Percentiles rank a stretch among this genome's conserved stretches.
These are phyloP conservation scores for Druon quercuslanigerum DNA, from an alignment of 1,140 invertebrate genomes.

Conservation along the genomic window DNA sequence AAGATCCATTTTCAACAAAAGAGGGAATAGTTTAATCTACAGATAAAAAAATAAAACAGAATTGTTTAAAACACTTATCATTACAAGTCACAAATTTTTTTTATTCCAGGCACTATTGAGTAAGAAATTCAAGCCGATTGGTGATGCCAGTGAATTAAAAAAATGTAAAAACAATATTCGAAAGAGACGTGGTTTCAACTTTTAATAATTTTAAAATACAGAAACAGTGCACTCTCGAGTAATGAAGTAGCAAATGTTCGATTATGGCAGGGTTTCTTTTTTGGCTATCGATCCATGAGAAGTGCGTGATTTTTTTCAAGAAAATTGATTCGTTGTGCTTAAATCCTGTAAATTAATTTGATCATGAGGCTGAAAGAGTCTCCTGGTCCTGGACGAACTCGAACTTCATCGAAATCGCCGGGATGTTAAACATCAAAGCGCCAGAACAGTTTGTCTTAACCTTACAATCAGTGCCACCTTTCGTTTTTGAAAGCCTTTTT, in stretches of 20 bases:
- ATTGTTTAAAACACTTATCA: no score
- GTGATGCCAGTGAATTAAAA: no score
- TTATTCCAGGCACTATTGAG: no score
- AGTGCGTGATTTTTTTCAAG: not conserved
- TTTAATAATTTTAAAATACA: no score
- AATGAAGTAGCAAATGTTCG: not conserved
- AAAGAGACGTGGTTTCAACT: no score
- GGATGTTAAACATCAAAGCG: constrained; percentile 61
- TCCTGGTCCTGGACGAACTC: constrained; percentile 38
- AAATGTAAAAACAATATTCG: no score
- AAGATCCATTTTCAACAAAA: no score
- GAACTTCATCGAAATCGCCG: constrained; percentile 48
- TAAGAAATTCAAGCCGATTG: no score
- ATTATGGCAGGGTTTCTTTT: constrained; percentile 23
- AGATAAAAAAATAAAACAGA: no score
- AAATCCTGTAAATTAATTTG: constrained; percentile 14
- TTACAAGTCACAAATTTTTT: no score
- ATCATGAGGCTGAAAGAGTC: constrained; percentile 46
- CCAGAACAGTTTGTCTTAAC: constrained; percentile 60
- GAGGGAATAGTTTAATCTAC: no score
- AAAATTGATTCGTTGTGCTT: constrained; percentile 43
- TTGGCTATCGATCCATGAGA: not conserved
- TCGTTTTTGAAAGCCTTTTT: constrained; percentile 61
- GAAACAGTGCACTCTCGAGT: not conserved
- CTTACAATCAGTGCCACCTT: constrained; percentile 60